phyloP scores from a whole-genome alignment of 2,888 invertebrate genomes.

The Perizoma affinitatum region DNA sequence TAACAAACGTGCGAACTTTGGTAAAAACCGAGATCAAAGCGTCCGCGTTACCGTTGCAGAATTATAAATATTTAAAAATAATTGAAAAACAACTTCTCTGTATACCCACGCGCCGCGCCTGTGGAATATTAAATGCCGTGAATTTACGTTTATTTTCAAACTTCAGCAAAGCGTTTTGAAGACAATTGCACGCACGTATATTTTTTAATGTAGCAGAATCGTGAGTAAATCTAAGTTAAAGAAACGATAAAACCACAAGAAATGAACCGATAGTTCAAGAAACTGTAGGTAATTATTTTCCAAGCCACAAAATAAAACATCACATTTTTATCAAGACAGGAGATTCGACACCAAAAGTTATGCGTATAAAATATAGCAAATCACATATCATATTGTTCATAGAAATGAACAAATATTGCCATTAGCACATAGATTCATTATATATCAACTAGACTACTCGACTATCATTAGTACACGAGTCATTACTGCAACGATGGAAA shows the following conservation, averaged over 20 bases:
- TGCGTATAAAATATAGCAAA: no score
- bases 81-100: no score
- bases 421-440: no score
- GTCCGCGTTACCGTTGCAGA: neutral
- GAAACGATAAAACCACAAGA: conserved; percentile 10
- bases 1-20: conserved; percentile 23
- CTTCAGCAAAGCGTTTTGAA: conserved; percentile 9
- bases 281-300: conserved; percentile 4
- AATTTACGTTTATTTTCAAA: neutral
- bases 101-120: no score
- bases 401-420: no score
- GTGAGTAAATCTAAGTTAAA: conserved; percentile 14
- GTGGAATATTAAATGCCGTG: no score
- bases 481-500: conserved; percentile 26
- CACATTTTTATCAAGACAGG: neutral
- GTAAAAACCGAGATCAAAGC: conserved; percentile 7
- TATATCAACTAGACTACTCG: no score
- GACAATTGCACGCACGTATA: conserved; percentile 17
- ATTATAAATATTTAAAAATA: no score
- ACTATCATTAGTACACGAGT: neutral
- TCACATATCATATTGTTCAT: no score
- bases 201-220: conserved; percentile 17
- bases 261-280: conserved; percentile 10
- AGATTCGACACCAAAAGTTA: no score
- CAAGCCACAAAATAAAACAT: conserved; percentile 8